Conservation (phyloP, 1,140 invertebrate genomes). For the Phymorhynchus buccinoides region DNA sequence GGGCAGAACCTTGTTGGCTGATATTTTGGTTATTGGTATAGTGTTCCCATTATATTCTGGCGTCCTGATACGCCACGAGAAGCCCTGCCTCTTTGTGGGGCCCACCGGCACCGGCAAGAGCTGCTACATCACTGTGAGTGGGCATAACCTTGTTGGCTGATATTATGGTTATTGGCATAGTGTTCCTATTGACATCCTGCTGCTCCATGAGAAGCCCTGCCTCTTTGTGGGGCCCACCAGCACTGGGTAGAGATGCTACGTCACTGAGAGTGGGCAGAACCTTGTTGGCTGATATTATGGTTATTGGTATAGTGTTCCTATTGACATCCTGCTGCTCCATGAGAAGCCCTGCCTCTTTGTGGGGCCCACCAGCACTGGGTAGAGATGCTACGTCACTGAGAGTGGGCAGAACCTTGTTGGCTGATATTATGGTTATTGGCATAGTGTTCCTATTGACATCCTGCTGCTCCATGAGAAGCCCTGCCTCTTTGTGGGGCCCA, state of each 20-base stretch:
- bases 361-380: slow-evolving; percentile 93
- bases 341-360: slow-evolving; percentile 88
- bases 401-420: too few species aligned
- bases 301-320: too few species aligned
- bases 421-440: too few species aligned
- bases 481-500: slow-evolving; percentile 89
- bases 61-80: slow-evolving; percentile 84
- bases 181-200: too few species aligned
- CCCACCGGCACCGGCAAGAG: slow-evolving; percentile 95
- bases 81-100: slow-evolving; percentile 88
- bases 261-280: slow-evolving; percentile 84
- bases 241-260: slow-evolving; percentile 92
- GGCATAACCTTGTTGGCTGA: too few species aligned
- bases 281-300: too few species aligned
- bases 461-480: slow-evolving; percentile 86
- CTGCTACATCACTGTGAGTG: slow-evolving; percentile 87
- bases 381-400: slow-evolving; percentile 89
- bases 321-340: slow-evolving; percentile 85
- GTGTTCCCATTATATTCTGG: too few species aligned
- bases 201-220: slow-evolving; percentile 85
- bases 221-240: slow-evolving; percentile 93
- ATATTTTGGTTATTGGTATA: too few species aligned
- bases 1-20: too few species aligned
- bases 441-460: too few species aligned
- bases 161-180: too few species aligned